Evolutionary conservation across 2,797 vertebrate species (phyloP).

Genomic region (Microhierax caerulescens): DNA sequence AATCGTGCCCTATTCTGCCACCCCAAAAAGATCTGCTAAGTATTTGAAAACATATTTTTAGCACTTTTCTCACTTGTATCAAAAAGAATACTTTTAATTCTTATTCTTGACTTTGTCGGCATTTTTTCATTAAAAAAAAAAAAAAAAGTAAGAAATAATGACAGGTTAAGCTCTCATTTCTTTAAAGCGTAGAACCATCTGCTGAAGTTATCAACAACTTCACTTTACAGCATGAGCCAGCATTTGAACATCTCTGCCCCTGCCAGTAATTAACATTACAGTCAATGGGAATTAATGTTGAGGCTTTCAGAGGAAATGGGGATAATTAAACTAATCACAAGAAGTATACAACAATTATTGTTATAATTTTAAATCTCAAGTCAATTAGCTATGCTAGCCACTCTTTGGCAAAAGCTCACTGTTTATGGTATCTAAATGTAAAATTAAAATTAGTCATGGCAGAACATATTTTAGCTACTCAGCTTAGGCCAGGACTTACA

Average conservation of each 20-base stretch:
- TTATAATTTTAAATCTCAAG: conserved; percentile 26
- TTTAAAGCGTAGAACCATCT: neutral
- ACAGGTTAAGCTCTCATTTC: neutral
- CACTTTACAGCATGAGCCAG: neutral
- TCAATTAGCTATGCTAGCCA: conserved; percentile 34
- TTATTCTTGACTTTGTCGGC: neutral
- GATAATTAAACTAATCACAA: conserved; percentile 52
- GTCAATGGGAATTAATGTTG: conserved; percentile 28
- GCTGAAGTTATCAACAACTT: neutral
- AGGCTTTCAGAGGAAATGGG: conserved; percentile 47
- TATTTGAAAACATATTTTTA: neutral
- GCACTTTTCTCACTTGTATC: neutral
- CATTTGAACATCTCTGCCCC: neutral
- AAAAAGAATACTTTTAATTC: neutral
- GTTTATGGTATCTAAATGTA: conserved; percentile 1
- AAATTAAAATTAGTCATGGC: neutral
- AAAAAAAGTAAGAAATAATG: neutral
- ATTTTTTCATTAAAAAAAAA: neutral
- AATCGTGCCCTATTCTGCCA: neutral
- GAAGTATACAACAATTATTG: conserved; percentile 28
- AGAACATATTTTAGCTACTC: neutral
- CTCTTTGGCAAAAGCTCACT: neutral
- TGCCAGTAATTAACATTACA: neutral
- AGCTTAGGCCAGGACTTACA: neutral
- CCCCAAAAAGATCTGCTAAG: neutral